Percentiles rank a stretch among this genome's conserved stretches.
Evolutionary conservation across 1,140 invertebrate genomes (phyloP).

Genomic region (Drosophila insularis): DNA sequence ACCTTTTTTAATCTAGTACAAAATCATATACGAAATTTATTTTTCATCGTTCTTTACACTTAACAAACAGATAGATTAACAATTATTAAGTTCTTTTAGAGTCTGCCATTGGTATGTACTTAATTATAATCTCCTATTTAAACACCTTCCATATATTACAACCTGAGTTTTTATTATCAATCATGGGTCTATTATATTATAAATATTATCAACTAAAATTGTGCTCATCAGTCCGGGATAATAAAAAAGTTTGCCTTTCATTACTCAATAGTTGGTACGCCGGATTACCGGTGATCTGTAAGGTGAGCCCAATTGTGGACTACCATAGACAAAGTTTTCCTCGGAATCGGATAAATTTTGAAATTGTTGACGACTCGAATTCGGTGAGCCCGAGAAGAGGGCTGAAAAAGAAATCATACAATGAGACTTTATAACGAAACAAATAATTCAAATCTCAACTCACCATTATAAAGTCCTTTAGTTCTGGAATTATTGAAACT

Average conservation of each 20-base stretch:
- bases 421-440: constrained; percentile 14
- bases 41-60: not conserved
- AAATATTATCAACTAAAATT: constrained; percentile 2
- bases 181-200: not conserved
- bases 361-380: not conserved
- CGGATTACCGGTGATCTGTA: constrained; percentile 16
- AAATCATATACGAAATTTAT: not conserved
- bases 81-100: not conserved
- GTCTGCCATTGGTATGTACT: not conserved
- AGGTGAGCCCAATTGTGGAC: constrained; percentile 36
- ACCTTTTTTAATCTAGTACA: not conserved
- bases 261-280: constrained; percentile 26
- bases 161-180: constrained; percentile 5
- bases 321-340: constrained; percentile 42
- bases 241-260: not conserved
- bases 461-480: not conserved
- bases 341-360: constrained; percentile 6
- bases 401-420: not conserved
- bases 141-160: constrained; percentile 6
- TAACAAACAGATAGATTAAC: not conserved
- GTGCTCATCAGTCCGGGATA: not conserved
- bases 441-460: not conserved
- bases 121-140: not conserved
- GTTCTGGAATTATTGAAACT: not conserved
- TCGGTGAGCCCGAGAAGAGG: constrained; percentile 11